Conservation (phyloP, 2,113 vertebrate species). For the Orthonyx spaldingii region DNA sequence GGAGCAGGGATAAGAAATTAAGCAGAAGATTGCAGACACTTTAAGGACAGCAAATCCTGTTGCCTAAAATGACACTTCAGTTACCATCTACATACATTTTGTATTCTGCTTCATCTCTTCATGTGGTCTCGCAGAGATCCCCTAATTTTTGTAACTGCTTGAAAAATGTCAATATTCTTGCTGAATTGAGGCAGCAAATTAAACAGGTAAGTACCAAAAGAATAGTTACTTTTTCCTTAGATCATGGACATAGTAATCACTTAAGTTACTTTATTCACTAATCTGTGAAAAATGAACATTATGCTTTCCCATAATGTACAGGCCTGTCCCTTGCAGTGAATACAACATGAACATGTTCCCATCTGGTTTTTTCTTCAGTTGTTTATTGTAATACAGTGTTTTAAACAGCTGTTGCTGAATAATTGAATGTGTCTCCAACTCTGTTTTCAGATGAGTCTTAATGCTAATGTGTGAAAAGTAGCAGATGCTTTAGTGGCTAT, state of each 20-base stretch:
- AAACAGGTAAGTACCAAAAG: not conserved
- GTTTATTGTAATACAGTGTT: not conserved
- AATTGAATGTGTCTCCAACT: not conserved
- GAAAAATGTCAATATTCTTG: not conserved
- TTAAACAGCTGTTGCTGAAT: not conserved
- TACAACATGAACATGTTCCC: not conserved
- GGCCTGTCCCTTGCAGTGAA: not conserved
- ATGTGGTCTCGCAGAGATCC: not conserved
- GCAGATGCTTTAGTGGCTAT: not conserved
- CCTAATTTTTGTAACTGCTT: not conserved
- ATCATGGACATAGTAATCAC: not conserved
- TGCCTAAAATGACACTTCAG: not conserved
- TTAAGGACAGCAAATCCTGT: not conserved
- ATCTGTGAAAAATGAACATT: not conserved
- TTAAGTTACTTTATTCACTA: fast-evolving
- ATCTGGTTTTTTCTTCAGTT: not conserved
- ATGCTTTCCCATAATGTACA: not conserved
- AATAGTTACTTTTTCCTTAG: not conserved
- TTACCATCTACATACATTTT: not conserved
- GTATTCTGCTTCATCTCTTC: not conserved
- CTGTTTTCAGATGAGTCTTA: not conserved
- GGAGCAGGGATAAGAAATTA: not conserved
- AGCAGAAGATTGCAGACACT: not conserved
- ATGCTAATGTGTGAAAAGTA: not conserved
- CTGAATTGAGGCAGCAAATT: not conserved